phyloP scores from a whole-genome alignment of 2,113 vertebrate species.

The Psephotus haematonotus region DNA sequence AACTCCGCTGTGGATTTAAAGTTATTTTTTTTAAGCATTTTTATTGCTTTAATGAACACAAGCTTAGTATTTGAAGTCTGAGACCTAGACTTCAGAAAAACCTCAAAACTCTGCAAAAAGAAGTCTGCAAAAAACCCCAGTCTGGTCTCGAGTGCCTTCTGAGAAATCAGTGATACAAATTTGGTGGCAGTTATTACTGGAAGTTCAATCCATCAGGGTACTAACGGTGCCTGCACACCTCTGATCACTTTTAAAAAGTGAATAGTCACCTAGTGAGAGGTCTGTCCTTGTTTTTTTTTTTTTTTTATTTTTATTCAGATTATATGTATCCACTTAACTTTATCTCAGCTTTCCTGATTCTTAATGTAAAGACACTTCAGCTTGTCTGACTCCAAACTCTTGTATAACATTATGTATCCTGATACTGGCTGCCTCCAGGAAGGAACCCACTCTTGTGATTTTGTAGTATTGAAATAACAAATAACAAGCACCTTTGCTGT shows the following conservation, averaged over 20 bases:
- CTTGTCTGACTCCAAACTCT: not conserved
- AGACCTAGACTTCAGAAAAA: not conserved
- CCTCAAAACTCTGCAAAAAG: not conserved
- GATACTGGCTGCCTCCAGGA: not conserved
- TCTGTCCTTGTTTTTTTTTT: not conserved
- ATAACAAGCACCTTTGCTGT: not conserved
- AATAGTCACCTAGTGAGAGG: not conserved
- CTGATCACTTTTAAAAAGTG: not conserved
- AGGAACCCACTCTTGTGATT: not conserved
- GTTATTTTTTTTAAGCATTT: not conserved
- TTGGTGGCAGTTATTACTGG: not conserved
- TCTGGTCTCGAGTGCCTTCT: not conserved
- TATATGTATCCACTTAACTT: not conserved
- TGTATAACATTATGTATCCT: not conserved
- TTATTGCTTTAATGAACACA: not conserved
- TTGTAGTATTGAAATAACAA: not conserved
- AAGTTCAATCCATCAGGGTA: not conserved
- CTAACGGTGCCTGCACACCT: not conserved
- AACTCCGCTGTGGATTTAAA: not conserved
- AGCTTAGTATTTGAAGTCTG: not conserved
- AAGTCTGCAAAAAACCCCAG: not conserved
- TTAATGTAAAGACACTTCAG: not conserved
- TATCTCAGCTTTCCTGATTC: not conserved
- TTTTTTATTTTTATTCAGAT: not conserved
- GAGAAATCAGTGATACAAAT: not conserved